Evolutionary conservation across 2,113 vertebrate genomes (phyloP), one percentile per base, ranked within the genome.

Genomic region (Pseudolaguvia tuberculata): DNA sequence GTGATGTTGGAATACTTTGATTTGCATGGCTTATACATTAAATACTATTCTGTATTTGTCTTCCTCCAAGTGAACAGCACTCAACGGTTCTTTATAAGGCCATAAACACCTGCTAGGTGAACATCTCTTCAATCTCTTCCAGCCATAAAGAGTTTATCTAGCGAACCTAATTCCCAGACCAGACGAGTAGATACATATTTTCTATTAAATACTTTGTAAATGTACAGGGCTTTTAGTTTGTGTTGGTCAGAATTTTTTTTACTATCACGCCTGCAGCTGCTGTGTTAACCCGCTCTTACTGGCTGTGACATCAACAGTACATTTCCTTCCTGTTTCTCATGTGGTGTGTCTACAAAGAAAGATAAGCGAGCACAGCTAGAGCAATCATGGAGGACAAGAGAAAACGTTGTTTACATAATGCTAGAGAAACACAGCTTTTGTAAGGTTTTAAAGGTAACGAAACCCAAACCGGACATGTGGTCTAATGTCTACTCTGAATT

Each of bases 251-350:
- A 23, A 21, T 21, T 52, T 55, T 77, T n/a, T 77, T 29, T 31
- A 45, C 67, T 57, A 55, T 53, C 63, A 35, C 42, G 66, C 48
- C 20, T 75, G 65, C 70, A 72, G 65, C 52, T 66, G 76, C 79
- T 84, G 81, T 79, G 71, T 84, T 76, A 82, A 79, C 78, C 61
- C 72, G 52, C 78, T 75, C 58, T 75, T 47, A n/a, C 59, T 61
- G 56, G 52, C 67, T 8, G 72, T 75, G 66, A 79, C 72, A 67
- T 79, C 72, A 73, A 55, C 57, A 81, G 84, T 81, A 82, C 67
- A 70, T 83, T 91, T 90, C 88, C 88, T 91, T 91, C 88, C 89
- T 90, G 88, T 90, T 86, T 71, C 85, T 81, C 78, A 73, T 86
- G 86, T 82, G 78, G 84, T 84, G 84, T 83, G 78, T 80, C 88